Percentiles rank a stretch among this genome's conserved stretches.
phyloP scores from a whole-genome alignment of 2,113 vertebrate species.

The Panurus biarmicus region DNA sequence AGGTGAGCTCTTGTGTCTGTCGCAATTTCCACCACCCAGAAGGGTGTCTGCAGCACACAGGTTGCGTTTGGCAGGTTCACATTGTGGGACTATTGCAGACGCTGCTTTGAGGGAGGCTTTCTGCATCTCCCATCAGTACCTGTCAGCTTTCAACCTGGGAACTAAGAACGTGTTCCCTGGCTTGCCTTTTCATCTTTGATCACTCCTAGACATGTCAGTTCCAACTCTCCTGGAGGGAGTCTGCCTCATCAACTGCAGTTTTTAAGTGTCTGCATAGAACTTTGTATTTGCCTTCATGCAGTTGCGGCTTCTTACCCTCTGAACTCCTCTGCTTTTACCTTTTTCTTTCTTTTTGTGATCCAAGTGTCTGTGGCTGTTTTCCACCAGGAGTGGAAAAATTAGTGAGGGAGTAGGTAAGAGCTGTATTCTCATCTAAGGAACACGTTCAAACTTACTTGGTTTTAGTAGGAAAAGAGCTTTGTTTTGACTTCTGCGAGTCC shows the following conservation, averaged over 20 bases:
- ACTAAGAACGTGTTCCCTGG: not conserved
- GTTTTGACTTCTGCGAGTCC: not conserved
- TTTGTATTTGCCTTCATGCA: not conserved
- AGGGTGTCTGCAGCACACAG: not conserved
- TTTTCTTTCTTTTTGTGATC: not conserved
- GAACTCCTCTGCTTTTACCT: not conserved
- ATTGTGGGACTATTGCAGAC: not conserved
- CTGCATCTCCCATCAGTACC: not conserved
- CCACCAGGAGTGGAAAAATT: not conserved
- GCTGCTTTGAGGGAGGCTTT: not conserved
- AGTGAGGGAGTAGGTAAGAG: not conserved
- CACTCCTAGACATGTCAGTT: not conserved
- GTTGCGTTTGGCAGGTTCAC: not conserved
- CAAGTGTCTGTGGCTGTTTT: not conserved
- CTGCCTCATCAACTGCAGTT: not conserved
- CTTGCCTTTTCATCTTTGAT: not conserved
- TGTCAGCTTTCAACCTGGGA: not conserved
- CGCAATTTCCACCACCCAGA: not conserved
- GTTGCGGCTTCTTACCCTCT: not conserved
- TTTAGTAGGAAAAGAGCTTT: not conserved
- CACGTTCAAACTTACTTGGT: not conserved
- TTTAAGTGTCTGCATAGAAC: not conserved
- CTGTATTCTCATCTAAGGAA: not conserved
- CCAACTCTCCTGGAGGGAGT: not conserved
- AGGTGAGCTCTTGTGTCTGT: constrained; percentile 69